Percentiles rank a stretch among this genome's conserved stretches.
Evolutionary conservation across 2,888 invertebrate species (phyloP).

Genomic region (Drosophila pseudotalamancana): DNA sequence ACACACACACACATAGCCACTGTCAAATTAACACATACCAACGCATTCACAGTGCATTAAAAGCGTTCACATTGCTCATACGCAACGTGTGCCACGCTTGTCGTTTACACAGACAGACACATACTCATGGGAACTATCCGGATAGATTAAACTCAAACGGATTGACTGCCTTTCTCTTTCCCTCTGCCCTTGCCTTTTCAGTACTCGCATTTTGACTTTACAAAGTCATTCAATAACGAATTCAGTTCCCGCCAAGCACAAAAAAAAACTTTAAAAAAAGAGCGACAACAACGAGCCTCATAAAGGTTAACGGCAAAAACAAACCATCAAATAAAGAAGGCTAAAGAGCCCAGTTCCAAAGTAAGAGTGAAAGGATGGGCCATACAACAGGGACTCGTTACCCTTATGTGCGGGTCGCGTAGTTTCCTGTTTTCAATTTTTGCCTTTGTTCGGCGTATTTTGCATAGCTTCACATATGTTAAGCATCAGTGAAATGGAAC

Average conservation of each 20-base stretch:
- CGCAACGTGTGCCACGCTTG: slow-evolving; percentile 64
- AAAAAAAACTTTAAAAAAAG: slow-evolving; percentile 1
- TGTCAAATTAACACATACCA: slow-evolving; percentile 11
- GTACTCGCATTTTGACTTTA: slow-evolving; percentile 38
- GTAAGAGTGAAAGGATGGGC: slow-evolving; percentile 43
- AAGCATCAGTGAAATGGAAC: slow-evolving; percentile 16
- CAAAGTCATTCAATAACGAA: slow-evolving; percentile 46
- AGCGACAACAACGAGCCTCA: slow-evolving; percentile 8
- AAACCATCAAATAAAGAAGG: slow-evolving; percentile 38
- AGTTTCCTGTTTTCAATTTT: slow-evolving; percentile 25
- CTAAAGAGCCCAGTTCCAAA: slow-evolving; percentile 24
- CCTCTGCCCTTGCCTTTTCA: not conserved
- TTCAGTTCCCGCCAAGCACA: slow-evolving; percentile 72
- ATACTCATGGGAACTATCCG: slow-evolving; percentile 31
- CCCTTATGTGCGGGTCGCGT: slow-evolving; percentile 18
- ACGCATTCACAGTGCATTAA: slow-evolving; percentile 48
- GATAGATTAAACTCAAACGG: slow-evolving; percentile 45
- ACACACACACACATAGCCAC: slow-evolving; percentile 7
- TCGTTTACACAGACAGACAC: slow-evolving; percentile 28
- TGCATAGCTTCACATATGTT: slow-evolving; percentile 2
- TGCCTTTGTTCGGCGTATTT: slow-evolving; percentile 24
- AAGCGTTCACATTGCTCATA: slow-evolving; percentile 67
- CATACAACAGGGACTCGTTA: not conserved
- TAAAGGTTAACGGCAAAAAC: slow-evolving; percentile 67
- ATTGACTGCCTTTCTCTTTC: slow-evolving; percentile 8